Conservation (phyloP, 2,888 invertebrate genomes). For the Fragum whitleyi region DNA sequence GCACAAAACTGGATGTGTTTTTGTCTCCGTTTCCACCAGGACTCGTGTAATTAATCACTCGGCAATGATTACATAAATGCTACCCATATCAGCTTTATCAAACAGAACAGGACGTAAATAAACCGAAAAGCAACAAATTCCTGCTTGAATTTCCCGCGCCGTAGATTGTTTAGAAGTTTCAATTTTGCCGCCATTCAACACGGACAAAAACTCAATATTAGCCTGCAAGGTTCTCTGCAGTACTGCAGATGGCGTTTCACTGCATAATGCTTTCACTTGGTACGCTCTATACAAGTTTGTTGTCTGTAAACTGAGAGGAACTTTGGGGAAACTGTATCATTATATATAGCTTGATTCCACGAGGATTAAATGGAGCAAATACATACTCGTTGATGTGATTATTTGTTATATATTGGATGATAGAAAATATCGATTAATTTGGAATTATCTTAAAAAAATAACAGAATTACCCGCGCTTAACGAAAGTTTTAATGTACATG, state of each 20-base stretch:
- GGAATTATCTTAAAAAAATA: background rate
- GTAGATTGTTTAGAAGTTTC: constrained; percentile 58
- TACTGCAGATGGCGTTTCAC: constrained; percentile 45
- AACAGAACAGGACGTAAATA: constrained; percentile 17
- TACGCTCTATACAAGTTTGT: background rate
- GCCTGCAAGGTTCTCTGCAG: constrained; percentile 54
- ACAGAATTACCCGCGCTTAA: too few species aligned
- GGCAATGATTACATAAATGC: constrained; percentile 29
- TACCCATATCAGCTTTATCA: constrained; percentile 18
- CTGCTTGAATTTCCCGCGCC: constrained; percentile 65
- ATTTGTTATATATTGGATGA: background rate
- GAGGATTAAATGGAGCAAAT: background rate
- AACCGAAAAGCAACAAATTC: constrained; percentile 27
- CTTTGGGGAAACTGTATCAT: background rate
- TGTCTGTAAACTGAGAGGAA: background rate
- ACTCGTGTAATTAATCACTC: constrained; percentile 32
- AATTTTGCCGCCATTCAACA: constrained; percentile 59
- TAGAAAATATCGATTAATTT: background rate
- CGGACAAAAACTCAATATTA: constrained; percentile 61
- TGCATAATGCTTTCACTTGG: constrained; percentile 22
- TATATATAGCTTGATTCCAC: background rate
- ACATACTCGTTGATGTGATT: background rate
- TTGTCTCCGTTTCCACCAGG: background rate
- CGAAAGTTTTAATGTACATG: too few species aligned
- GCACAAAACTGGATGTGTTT: constrained; percentile 11